Percentiles rank a stretch among this genome's conserved stretches.
Evolutionary conservation across 2,888 invertebrate genomes (phyloP).

Genomic region (Caenorhabditis angaria): DNA sequence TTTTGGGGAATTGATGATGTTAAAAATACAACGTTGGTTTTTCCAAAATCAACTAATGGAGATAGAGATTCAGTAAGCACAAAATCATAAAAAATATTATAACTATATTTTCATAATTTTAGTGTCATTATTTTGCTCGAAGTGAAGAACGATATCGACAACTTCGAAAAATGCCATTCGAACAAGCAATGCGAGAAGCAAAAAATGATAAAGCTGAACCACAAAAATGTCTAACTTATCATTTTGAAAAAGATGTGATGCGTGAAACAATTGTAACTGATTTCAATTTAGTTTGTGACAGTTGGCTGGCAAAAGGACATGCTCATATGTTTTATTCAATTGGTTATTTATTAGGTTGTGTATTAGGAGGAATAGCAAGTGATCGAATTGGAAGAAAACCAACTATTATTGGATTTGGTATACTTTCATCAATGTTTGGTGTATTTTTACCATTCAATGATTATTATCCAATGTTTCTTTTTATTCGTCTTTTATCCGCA

Average conservation of each 20-base stretch:
- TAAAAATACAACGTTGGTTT: constrained; percentile 60
- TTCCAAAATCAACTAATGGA: constrained; percentile 53
- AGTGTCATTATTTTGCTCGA: constrained; percentile 68
- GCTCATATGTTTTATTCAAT: constrained; percentile 72
- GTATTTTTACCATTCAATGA: constrained; percentile 68
- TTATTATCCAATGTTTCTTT: constrained; percentile 67
- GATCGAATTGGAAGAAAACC: constrained; percentile 72
- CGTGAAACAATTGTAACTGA: constrained; percentile 71
- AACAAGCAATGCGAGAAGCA: constrained; percentile 55
- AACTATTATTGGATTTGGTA: constrained; percentile 72
- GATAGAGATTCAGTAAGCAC: constrained; percentile 36
- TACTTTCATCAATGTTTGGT: constrained; percentile 72
- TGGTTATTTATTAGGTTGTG: constrained; percentile 71
- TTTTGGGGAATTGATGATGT: constrained; percentile 63
- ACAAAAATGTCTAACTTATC: constrained; percentile 62
- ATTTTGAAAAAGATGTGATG: constrained; percentile 70
- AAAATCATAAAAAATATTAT: background rate
- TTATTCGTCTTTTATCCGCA: constrained; percentile 62
- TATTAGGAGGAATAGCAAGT: constrained; percentile 69
- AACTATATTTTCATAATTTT: constrained; percentile 5
- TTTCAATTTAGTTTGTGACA: constrained; percentile 71
- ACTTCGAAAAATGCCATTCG: constrained; percentile 61
- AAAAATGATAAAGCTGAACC: constrained; percentile 51
- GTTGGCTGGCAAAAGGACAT: constrained; percentile 71
- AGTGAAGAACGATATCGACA: constrained; percentile 60